A percentile compares a stretch with the other conserved stretches of the same genome.
These are phyloP conservation scores for Psammodynastes pulverulentus DNA, from an alignment of 2,113 vertebrate genomes.

Conservation along the genomic window DNA sequence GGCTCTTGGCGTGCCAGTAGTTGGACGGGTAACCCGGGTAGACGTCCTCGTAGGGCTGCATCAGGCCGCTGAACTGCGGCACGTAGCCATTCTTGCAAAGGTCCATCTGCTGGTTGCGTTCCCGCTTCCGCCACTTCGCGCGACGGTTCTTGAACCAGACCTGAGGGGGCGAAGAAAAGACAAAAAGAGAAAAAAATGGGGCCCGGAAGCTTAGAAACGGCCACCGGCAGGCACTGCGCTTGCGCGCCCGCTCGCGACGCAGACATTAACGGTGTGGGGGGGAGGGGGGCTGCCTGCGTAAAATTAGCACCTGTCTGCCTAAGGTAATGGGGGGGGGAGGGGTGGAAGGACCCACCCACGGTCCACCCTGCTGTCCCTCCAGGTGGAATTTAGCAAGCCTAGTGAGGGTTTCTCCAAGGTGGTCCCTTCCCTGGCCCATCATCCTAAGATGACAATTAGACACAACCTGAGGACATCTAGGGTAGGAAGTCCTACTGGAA, in stretches of 20 bases:
- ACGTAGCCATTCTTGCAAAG: conserved; percentile 98
- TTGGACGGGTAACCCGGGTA: conserved; percentile 97
- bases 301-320: background rate
- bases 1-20: conserved; percentile 98
- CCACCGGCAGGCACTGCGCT: background rate
- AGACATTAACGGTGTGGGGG: background rate
- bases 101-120: conserved; percentile 99
- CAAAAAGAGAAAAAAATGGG: too few species aligned
- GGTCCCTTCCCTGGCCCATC: background rate
- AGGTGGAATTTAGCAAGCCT: background rate
- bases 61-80: conserved; percentile 97
- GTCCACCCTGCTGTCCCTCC: background rate
- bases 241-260: background rate
- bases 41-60: conserved; percentile 98
- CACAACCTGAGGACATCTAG: background rate
- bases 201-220: background rate
- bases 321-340: background rate
- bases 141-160: conserved; percentile 99
- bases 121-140: conserved; percentile 97
- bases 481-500: background rate
- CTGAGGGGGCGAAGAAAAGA: conserved; percentile 60
- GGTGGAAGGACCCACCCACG: background rate
- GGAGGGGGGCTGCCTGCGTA: background rate
- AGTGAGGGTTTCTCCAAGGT: background rate
- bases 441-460: background rate